Evolutionary conservation across 2,113 vertebrate species (phyloP).

Genomic region (Myodes glareolus): DNA sequence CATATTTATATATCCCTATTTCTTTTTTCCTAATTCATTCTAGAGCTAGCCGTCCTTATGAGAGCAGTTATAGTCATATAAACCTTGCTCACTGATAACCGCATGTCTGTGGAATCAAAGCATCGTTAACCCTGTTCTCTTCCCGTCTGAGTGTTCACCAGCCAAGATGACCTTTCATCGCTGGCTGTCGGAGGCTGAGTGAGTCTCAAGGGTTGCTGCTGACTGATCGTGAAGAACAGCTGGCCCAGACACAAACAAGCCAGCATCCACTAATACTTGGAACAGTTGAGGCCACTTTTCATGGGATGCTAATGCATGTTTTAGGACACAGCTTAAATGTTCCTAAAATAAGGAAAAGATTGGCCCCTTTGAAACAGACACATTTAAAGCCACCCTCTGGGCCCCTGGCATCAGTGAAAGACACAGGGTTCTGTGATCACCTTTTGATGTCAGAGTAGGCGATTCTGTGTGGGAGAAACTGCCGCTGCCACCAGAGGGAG

Average conservation of each 20-base stretch:
- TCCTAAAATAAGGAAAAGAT: not conserved
- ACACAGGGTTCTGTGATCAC: too few species aligned
- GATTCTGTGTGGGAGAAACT: too few species aligned
- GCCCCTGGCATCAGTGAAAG: not conserved
- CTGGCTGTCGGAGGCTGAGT: not conserved
- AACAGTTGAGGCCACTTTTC: not conserved
- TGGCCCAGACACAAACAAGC: not conserved
- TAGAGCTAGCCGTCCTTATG: not conserved
- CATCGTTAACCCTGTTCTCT: too few species aligned
- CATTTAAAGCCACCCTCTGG: not conserved
- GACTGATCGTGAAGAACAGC: not conserved
- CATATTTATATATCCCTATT: not conserved
- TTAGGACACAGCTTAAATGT: not conserved
- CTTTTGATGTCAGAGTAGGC: not conserved
- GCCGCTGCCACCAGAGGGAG: rapidly evolving
- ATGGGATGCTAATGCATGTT: not conserved
- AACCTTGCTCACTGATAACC: not conserved
- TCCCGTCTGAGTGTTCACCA: not conserved
- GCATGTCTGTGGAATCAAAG: not conserved
- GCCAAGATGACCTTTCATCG: not conserved
- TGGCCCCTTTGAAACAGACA: not conserved
- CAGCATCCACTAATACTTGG: not conserved
- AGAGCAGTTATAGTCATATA: not conserved
- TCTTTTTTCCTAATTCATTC: not conserved
- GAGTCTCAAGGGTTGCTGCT: not conserved